Evolutionary conservation across 2,888 invertebrate species (phyloP).

Genomic region (Zootermopsis nevadensis): DNA sequence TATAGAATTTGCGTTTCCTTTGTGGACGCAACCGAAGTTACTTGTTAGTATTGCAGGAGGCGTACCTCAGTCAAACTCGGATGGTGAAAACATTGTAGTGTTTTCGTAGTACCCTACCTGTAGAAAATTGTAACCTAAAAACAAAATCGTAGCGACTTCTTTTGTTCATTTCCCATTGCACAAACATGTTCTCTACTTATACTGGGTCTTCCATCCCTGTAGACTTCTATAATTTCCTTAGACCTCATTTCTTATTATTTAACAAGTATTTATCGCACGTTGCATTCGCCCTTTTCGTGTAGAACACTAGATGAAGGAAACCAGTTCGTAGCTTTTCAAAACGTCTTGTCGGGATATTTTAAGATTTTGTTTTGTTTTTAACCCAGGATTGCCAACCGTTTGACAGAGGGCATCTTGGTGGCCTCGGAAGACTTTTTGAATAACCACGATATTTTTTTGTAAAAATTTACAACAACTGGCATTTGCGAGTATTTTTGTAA

Average conservation of each 20-base stretch:
- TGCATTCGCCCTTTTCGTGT: background rate
- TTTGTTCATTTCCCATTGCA: background rate
- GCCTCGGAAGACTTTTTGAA: no score
- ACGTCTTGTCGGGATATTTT: no score
- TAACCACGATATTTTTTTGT: no score
- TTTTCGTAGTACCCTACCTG: background rate
- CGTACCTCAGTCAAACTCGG: conserved; percentile 19
- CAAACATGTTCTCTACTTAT: conserved; percentile 15
- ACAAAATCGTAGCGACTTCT: background rate
- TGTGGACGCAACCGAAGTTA: conserved; percentile 4
- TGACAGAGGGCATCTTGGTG: no score
- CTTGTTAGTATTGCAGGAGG: conserved; percentile 31
- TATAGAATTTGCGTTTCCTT: background rate
- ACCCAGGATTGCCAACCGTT: no score
- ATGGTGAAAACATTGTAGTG: conserved; percentile 12
- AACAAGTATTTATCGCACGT: conserved; percentile 5
- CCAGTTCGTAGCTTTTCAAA: conserved; percentile 17
- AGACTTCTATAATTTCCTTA: background rate
- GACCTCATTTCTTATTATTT: background rate
- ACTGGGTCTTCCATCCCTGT: conserved; percentile 15
- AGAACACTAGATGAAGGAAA: background rate
- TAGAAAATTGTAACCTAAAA: background rate
- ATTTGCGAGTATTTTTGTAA: no score
- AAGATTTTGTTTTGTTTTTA: no score
- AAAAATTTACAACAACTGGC: no score